Conservation (phyloP, 2,113 vertebrate species). For the Gopherus evgoodei region DNA sequence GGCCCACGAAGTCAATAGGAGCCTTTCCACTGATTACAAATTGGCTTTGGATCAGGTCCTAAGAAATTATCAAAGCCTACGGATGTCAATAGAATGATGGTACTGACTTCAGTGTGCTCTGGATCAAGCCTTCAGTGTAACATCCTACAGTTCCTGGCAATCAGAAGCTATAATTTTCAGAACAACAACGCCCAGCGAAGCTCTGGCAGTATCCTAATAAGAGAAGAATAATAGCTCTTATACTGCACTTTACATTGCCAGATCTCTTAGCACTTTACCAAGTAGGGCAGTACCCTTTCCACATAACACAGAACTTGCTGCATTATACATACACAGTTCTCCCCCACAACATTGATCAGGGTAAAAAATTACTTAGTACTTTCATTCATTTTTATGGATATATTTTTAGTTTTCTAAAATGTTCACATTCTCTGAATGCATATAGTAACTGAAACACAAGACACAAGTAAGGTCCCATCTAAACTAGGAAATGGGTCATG, state of each 20-base stretch:
- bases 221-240: background rate
- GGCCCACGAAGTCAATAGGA: rapidly evolving
- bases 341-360: rapidly evolving
- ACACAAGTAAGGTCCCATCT: background rate
- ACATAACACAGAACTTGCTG: background rate
- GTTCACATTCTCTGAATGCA: rapidly evolving
- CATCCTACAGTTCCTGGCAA: background rate
- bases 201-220: background rate
- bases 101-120: background rate
- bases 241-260: background rate
- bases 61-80: background rate
- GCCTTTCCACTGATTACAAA: background rate
- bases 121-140: background rate
- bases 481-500: background rate
- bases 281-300: background rate
- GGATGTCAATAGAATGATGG: background rate
- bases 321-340: background rate
- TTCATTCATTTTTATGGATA: background rate
- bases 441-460: background rate
- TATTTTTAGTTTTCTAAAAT: background rate
- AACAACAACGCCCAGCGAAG: background rate
- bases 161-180: background rate
- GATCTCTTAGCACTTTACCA: background rate
- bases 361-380: background rate
- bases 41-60: background rate